Percentiles rank a stretch among this genome's conserved stretches.
These are phyloP conservation scores for Garrulus glandarius DNA, from an alignment of 2,797 vertebrate genomes.

Conservation along the genomic window DNA sequence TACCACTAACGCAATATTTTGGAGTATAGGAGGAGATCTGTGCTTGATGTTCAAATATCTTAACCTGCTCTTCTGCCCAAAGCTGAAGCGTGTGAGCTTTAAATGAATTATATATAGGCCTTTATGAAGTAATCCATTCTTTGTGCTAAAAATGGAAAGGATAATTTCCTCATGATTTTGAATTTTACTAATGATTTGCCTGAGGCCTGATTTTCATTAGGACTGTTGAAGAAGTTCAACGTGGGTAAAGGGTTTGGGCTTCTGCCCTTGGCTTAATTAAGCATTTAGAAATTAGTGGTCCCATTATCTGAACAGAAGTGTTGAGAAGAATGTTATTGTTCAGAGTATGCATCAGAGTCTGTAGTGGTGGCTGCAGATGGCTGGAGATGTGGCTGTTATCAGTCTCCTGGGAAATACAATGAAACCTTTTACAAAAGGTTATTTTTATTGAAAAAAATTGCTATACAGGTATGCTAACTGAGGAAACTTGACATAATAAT, in stretches of 20 bases:
- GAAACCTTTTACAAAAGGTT: constrained; percentile 41
- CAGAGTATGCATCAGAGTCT: not conserved
- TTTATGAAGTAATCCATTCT: not conserved
- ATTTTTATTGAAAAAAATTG: constrained; percentile 28
- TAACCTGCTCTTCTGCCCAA: not conserved
- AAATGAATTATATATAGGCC: not conserved
- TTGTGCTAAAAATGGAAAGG: not conserved
- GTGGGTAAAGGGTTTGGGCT: not conserved
- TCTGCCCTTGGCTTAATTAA: not conserved
- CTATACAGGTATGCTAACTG: constrained; percentile 14
- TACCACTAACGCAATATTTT: not conserved
- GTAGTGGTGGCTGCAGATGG: not conserved
- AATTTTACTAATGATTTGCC: constrained; percentile 10
- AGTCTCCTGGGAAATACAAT: constrained; percentile 1
- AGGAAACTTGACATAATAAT: constrained; percentile 48
- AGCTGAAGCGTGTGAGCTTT: not conserved
- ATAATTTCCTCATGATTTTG: not conserved
- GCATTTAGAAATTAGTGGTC: not conserved
- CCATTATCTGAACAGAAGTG: not conserved
- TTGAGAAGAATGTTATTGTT: not conserved
- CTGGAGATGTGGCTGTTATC: constrained; percentile 35
- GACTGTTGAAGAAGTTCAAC: not conserved
- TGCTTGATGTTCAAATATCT: not conserved
- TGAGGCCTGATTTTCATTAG: not conserved
- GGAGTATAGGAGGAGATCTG: not conserved